Conservation (phyloP, 2,888 invertebrate species). For the Drosophila aldrichi region DNA sequence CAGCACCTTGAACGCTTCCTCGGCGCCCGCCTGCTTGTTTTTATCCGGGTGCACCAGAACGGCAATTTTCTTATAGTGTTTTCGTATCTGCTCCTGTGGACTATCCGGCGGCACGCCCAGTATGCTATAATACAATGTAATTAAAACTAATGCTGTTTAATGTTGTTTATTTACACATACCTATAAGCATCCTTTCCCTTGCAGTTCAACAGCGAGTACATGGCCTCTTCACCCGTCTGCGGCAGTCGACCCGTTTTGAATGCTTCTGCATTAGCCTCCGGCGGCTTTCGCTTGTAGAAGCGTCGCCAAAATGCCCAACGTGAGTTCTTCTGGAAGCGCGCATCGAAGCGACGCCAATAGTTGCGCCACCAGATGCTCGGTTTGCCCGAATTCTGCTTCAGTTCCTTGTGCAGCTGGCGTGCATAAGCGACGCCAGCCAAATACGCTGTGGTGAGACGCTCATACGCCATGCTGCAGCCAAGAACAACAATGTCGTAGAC, state of each 20-base stretch:
- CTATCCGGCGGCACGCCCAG: slow-evolving; percentile 94
- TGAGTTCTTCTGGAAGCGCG: slow-evolving; percentile 83
- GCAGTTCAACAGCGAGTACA: slow-evolving; percentile 95
- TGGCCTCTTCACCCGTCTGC: slow-evolving; percentile 96
- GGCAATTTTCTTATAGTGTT: slow-evolving; percentile 97
- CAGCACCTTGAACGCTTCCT: slow-evolving; percentile 97
- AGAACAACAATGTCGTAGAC: slow-evolving; percentile 92
- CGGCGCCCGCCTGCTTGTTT: slow-evolving; percentile 97
- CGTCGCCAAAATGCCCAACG: slow-evolving; percentile 84
- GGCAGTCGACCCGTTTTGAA: slow-evolving; percentile 88
- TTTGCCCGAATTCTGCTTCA: slow-evolving; percentile 84
- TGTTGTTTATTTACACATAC: slow-evolving; percentile 83
- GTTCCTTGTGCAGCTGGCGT: slow-evolving; percentile 80
- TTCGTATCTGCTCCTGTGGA: slow-evolving; percentile 96
- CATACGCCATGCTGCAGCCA: slow-evolving; percentile 86
- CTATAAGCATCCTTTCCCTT: slow-evolving; percentile 98
- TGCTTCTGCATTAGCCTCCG: slow-evolving; percentile 81
- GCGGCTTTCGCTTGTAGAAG: slow-evolving; percentile 85
- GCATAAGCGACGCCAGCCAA: slow-evolving; percentile 73
- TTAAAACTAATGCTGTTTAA: not conserved
- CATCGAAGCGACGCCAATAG: slow-evolving; percentile 83
- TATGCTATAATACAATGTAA: slow-evolving; percentile 87
- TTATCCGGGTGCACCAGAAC: slow-evolving; percentile 98
- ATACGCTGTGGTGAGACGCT: slow-evolving; percentile 78
- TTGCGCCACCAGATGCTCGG: slow-evolving; percentile 84